Evolutionary conservation across 1,140 invertebrate genomes (phyloP), one percentile per base, ranked within the genome.

Genomic region (Globodera ellingtonae): DNA sequence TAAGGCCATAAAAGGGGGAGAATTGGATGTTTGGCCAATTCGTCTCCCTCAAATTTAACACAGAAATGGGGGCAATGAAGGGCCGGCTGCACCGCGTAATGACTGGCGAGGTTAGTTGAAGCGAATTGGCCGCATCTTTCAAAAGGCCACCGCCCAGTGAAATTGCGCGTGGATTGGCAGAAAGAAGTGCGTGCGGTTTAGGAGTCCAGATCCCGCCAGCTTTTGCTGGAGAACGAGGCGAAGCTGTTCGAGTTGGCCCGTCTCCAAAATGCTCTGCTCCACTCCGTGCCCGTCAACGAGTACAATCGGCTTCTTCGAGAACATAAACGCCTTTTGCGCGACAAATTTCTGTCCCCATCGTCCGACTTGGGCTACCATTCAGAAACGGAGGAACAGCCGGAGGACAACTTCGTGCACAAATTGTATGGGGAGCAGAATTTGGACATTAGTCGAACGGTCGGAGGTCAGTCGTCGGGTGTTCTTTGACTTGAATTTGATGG

Each of bases 221-320:
- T 84, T n/a, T 46, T 67, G 4, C 7, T 70, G 46, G 83, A 84
- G 56, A 85, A 84, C 67, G 75, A 77, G 50, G 83, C 52, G 62
- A 83, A 65, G n/a, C 21, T 74, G 50, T 79, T 79, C 56, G 75
- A 80, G 50, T 48, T 80, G 56, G 75, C 62, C 15, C 75, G 75
- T 24, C 75, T 77, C 21, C 75, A 77, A 72, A 86, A 85, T 70
- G 72, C 71, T n/a, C 56, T 85, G 13, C 72, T 85, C n/a, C 83
- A 86, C 70, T 85, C 84, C 15, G 85, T 86, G 46, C 85, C 84
- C 35, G n/a, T 82, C n/a, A 10, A 48, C 6, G 74, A 84, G 24
- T 86, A 85, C 75, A 75, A 85, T 35, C 67, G 72, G 3, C 72
- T 85, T 5, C 72, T 85, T 46, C 35, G 52, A 4, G 46, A 84